Base-by-base conservation (phyloP, 2,113 vertebrate genomes). In the Charina bottae region DNA sequence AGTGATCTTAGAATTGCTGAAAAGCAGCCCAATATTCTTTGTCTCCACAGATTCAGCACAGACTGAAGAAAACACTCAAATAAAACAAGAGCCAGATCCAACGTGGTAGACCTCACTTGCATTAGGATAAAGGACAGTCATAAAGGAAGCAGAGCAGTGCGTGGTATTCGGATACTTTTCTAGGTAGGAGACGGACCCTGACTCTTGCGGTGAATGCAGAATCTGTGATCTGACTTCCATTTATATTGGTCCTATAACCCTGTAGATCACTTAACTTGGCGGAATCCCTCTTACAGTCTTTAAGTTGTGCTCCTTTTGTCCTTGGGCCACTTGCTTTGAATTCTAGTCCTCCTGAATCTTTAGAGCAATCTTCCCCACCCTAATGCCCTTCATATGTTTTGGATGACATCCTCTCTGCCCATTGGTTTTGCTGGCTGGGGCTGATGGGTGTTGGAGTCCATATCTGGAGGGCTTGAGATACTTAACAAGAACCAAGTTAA, bases 81-180 rank as follows among this genome's bases (percentile, higher is more conserved):
- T 97, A 96, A 98, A 98, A 89, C 96, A 97, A 87, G 97, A 98
- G 85, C 95, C 97, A 58, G 96, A 97, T 89, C 93, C 95, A 21
- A 97, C 85, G 87, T 97, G 96, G 94, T 98, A 97, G 97, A 97
- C 89, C 54, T 94, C 93, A 86, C 86, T 93, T 58, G 8, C 84
- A 58, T 91, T 88, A 84, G 85, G 97, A 97, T 97, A 97, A 97
- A 95, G 1, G 89, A 86, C 83, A n/a, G 53, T 37, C 87, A 91
- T 83, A 49, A 42, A 55, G 0, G 3, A 42, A 49, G 21, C 92
- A 19, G 88, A 72, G 92, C 24, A 10, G 37, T 83, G 91, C 62
- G 42, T 89, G 93, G 13, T 46, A 6, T 42, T 91, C 58, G 58
- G 83, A 0, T 60, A 9, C 24, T 15, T 93, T 95, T 85, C 7